These are phyloP conservation scores for Brachynemurus nebulosus DNA, from an alignment of 2,888 invertebrate genomes.

Conservation along the genomic window DNA sequence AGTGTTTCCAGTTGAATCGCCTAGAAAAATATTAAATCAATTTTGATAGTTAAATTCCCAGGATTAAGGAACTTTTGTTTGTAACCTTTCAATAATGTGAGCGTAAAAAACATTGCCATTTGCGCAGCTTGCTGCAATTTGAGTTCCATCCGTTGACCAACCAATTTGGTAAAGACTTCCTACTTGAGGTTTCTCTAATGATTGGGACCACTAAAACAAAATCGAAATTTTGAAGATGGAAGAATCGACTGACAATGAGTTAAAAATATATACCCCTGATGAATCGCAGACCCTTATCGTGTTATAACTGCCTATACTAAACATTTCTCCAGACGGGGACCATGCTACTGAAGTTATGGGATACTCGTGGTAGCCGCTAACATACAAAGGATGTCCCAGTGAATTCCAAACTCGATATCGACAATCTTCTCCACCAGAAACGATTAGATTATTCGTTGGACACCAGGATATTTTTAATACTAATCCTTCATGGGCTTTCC, in stretches of 20 bases:
- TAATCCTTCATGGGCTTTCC: constrained; percentile 93
- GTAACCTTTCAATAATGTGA: constrained; percentile 76
- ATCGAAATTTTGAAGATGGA: not conserved
- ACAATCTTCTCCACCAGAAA: constrained; percentile 95
- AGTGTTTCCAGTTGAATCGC: constrained; percentile 68
- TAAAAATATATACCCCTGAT: constrained; percentile 58
- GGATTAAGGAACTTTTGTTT: not conserved
- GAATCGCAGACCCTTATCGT: constrained; percentile 84
- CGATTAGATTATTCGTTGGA: constrained; percentile 74
- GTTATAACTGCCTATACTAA: constrained; percentile 88
- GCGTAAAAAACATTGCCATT: constrained; percentile 84
- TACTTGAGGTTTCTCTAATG: constrained; percentile 72
- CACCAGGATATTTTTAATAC: constrained; percentile 93
- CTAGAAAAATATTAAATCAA: constrained; percentile 31
- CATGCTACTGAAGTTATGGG: constrained; percentile 86
- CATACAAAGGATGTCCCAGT: constrained; percentile 76
- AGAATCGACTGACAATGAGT: not conserved
- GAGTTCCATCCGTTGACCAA: constrained; percentile 95
- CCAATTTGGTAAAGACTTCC: constrained; percentile 82
- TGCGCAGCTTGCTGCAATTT: constrained; percentile 88
- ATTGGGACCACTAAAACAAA: constrained; percentile 74
- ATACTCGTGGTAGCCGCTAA: constrained; percentile 72
- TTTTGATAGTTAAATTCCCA: not conserved
- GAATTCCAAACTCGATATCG: constrained; percentile 75
- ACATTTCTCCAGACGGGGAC: constrained; percentile 81